Conservation (phyloP, 2,888 invertebrate genomes). For the Chrysodeixis includens region DNA sequence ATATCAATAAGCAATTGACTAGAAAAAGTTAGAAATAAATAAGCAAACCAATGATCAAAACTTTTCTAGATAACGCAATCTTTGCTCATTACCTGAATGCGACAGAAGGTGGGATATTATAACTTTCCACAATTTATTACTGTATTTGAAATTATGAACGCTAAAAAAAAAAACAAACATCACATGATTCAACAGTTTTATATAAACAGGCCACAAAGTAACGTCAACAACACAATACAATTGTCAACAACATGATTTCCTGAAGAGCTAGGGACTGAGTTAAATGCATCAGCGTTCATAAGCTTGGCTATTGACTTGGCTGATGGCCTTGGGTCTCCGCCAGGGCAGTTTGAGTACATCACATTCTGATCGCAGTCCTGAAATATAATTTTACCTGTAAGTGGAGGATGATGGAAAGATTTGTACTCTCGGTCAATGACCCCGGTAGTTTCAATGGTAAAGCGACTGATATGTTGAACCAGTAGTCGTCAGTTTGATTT, state of each 20-base stretch:
- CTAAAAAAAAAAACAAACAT: background rate
- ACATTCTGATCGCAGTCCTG: constrained; percentile 80
- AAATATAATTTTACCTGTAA: constrained; percentile 20
- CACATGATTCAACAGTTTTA: constrained; percentile 20
- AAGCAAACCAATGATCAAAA: too few relatives aligned
- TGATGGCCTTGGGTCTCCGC: constrained; percentile 78
- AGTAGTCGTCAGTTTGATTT: too few relatives aligned
- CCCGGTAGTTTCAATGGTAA: too few relatives aligned
- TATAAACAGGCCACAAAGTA: constrained; percentile 24
- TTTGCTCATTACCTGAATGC: too few relatives aligned
- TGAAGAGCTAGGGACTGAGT: background rate
- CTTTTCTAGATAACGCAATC: too few relatives aligned
- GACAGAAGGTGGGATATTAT: too few relatives aligned
- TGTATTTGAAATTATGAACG: too few relatives aligned
- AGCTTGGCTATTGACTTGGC: constrained; percentile 62
- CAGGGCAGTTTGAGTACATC: constrained; percentile 77
- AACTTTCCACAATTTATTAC: too few relatives aligned
- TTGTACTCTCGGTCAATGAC: background rate
- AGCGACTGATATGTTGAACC: too few relatives aligned
- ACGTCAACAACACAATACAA: background rate
- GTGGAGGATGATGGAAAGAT: background rate
- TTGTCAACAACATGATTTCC: background rate
- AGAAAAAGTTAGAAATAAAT: too few relatives aligned
- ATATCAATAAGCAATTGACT: too few relatives aligned
- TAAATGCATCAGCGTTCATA: constrained; percentile 57